Evolutionary conservation across 1,140 invertebrate genomes (phyloP).

Genomic region (Drosophila athabasca): DNA sequence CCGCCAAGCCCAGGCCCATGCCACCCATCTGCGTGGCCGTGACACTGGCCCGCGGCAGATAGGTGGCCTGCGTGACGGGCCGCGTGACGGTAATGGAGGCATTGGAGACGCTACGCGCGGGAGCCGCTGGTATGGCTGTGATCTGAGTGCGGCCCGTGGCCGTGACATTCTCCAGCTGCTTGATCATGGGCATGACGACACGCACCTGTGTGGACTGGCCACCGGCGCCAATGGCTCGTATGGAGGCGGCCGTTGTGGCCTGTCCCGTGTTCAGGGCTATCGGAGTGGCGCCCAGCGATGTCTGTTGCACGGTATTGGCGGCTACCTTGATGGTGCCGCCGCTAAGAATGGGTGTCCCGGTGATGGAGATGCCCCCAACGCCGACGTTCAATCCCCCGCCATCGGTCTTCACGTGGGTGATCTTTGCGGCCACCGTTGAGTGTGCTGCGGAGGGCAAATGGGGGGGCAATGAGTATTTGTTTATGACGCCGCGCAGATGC

Average conservation of each 20-base stretch:
- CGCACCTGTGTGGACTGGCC: constrained; percentile 80
- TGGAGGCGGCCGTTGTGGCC: constrained; percentile 67
- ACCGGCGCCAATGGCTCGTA: constrained; percentile 70
- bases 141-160: constrained; percentile 77
- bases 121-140: constrained; percentile 77
- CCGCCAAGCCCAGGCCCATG: constrained; percentile 42
- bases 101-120: constrained; percentile 72
- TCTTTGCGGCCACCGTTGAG: constrained; percentile 75
- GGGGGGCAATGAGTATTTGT: constrained; percentile 69
- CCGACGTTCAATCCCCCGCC: constrained; percentile 3
- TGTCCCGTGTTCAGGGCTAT: constrained; percentile 66
- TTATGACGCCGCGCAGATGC: constrained; percentile 68
- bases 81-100: constrained; percentile 82
- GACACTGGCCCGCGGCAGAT: constrained; percentile 74
- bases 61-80: constrained; percentile 71
- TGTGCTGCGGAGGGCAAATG: constrained; percentile 73
- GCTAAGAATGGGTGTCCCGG: constrained; percentile 65
- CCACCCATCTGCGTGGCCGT: constrained; percentile 77
- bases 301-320: constrained; percentile 51
- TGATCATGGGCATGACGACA: constrained; percentile 82
- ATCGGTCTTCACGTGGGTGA: constrained; percentile 76
- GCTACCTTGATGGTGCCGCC: constrained; percentile 74
- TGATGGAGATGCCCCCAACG: constrained; percentile 62
- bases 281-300: constrained; percentile 62
- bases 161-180: constrained; percentile 76